phyloP scores from a whole-genome alignment of 2,888 invertebrate species.

The Choristoneura rosaceana region DNA sequence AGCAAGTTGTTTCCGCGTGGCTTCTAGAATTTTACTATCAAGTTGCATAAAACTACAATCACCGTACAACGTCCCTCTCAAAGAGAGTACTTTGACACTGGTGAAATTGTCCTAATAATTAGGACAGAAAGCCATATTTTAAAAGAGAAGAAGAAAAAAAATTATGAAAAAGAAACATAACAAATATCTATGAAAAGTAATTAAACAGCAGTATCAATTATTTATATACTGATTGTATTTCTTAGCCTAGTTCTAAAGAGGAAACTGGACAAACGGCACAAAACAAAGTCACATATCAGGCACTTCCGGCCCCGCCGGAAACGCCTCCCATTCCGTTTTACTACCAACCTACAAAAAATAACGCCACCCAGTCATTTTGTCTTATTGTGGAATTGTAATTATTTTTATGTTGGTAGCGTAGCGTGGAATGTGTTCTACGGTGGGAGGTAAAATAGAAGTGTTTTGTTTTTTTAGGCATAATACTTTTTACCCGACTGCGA shows the following conservation, averaged over 20 bases:
- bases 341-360: conserved; percentile 41
- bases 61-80: too few species aligned
- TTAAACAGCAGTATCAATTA: background rate
- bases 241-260: conserved; percentile 17
- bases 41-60: too few species aligned
- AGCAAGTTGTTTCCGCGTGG: too few species aligned
- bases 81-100: too few species aligned
- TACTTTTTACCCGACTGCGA: too few species aligned
- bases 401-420: conserved; percentile 8
- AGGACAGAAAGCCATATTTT: too few species aligned
- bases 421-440: background rate
- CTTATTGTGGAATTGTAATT: conserved; percentile 30
- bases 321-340: conserved; percentile 42
- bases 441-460: conserved; percentile 3
- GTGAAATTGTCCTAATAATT: too few species aligned
- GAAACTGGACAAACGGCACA: conserved; percentile 58
- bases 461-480: background rate
- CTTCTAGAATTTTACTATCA: too few species aligned
- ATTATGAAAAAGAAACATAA: too few species aligned
- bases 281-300: conserved; percentile 72
- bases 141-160: too few species aligned
- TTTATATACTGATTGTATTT: conserved; percentile 24
- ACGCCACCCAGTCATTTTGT: conserved; percentile 24
- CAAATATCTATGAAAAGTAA: too few species aligned
- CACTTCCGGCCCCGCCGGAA: conserved; percentile 65